These are phyloP conservation scores for Halcyon senegalensis DNA, from an alignment of 2,113 vertebrate species.

Conservation along the genomic window DNA sequence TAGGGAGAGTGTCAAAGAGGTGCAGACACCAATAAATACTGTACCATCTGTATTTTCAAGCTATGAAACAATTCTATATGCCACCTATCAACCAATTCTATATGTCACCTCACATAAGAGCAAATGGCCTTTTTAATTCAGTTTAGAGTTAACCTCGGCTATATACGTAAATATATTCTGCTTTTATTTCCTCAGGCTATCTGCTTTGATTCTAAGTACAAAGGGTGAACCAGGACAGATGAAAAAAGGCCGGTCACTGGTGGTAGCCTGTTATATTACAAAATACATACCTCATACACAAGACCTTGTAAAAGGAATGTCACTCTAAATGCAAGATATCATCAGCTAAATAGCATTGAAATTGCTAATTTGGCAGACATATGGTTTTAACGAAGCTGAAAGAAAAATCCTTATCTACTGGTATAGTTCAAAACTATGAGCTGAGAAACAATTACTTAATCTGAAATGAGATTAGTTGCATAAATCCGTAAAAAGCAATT, in stretches of 20 bases:
- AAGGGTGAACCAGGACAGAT: neutral
- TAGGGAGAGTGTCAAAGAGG: neutral
- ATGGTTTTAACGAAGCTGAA: slow-evolving; percentile 46
- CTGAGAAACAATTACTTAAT: slow-evolving; percentile 61
- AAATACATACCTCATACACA: neutral
- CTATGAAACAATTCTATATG: neutral
- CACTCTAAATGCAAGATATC: slow-evolving; percentile 18
- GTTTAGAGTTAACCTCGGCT: neutral
- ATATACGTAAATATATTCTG: neutral
- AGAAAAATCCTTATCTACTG: slow-evolving; percentile 37
- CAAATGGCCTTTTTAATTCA: neutral
- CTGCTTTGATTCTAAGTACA: neutral
- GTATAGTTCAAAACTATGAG: slow-evolving; percentile 50
- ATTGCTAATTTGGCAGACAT: slow-evolving; percentile 41
- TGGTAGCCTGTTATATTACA: neutral
- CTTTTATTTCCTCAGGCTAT: neutral
- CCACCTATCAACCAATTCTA: neutral
- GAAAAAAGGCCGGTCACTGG: neutral
- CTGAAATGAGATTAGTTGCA: slow-evolving; percentile 43
- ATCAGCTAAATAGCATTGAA: slow-evolving; percentile 22
- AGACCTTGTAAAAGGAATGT: neutral
- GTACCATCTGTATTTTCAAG: neutral
- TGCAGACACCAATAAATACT: neutral
- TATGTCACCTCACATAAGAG: neutral
- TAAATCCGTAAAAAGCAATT: slow-evolving; percentile 6